Evolutionary conservation across 2,888 invertebrate species (phyloP).

Genomic region (Polyommatus iphigenia): DNA sequence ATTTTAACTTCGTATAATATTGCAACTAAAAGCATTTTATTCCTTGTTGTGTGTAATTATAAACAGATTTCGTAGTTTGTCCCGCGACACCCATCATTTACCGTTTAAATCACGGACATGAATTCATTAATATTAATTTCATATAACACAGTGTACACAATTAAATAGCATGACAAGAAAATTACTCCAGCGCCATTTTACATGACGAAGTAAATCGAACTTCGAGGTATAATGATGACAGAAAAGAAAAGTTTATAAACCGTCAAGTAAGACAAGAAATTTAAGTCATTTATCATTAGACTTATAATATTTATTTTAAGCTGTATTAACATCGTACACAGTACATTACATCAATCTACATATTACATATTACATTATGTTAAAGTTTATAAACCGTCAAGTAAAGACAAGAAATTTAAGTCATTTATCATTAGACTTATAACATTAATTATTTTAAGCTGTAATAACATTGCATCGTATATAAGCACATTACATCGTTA

Average conservation of each 20-base stretch:
- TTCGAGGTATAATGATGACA: conserved; percentile 14
- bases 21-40: neutral
- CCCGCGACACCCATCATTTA: neutral
- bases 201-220: neutral
- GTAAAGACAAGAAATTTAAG: neutral
- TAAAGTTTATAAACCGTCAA: conserved; percentile 10
- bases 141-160: conserved; percentile 11
- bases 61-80: conserved; percentile 4
- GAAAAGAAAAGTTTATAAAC: conserved; percentile 11
- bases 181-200: conserved; percentile 6
- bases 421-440: neutral
- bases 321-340: too few relatives aligned
- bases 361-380: too few relatives aligned
- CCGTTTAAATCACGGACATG: neutral
- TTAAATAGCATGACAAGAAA: conserved; percentile 17
- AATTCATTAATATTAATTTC: conserved; percentile 13
- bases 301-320: neutral
- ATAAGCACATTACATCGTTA: too few relatives aligned
- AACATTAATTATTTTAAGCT: neutral
- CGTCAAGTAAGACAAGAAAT: conserved; percentile 3
- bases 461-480: too few relatives aligned
- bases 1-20: neutral
- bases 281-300: neutral
- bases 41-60: neutral
- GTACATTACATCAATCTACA: too few relatives aligned